Evolutionary conservation across 2,888 invertebrate genomes (phyloP), one percentile per base, ranked within the genome.

Genomic region (Artemia sinica): DNA sequence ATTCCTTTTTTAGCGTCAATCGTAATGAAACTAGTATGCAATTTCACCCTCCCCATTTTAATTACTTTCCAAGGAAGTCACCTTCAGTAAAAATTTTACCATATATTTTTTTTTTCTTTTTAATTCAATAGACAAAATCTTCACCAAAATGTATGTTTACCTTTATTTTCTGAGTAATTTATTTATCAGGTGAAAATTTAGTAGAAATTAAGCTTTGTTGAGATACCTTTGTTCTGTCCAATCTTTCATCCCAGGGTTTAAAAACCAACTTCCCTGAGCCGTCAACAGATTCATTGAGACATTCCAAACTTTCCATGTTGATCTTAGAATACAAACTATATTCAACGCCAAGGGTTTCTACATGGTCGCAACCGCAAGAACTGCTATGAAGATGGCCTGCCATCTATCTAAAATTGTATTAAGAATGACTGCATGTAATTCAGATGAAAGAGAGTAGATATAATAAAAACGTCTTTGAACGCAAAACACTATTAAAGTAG

Each of bases 281-380:
- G 74, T 94, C 93, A 8, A 81, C 78, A 67, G 82, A 82, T 80
- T 97, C 97, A 78, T 97, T 97, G 50, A 97, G 80, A 78, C 95
- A 95, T 76, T 91, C 85, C 48, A 95, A 80, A 77, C 91, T 88
- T 63, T 86, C 85, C 74, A 84, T 84, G 78, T 96, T 89, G 74
- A 96, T 94, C 82, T 91, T 94, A 73, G 86, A 82, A 77, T 85
- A 93, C 69, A 96, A 82, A 81, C 88, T 92, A 75, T 89, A 92
- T 73, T 87, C 84, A 67, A 88, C 77, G 5, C 89, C 90, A 75
- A 85, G 49, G n/a, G 67, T 51, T 76, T 84, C 83, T 7, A 72
- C 70, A 73, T 84, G 84, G 74, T 83, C 82, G 75, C 85, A 85
- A 72, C 80, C 78, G 73, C 84, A 82, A 73, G 82, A 73, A 69